Base-by-base conservation (phyloP, 2,888 invertebrate species). In the Ennomos quercinarius region DNA sequence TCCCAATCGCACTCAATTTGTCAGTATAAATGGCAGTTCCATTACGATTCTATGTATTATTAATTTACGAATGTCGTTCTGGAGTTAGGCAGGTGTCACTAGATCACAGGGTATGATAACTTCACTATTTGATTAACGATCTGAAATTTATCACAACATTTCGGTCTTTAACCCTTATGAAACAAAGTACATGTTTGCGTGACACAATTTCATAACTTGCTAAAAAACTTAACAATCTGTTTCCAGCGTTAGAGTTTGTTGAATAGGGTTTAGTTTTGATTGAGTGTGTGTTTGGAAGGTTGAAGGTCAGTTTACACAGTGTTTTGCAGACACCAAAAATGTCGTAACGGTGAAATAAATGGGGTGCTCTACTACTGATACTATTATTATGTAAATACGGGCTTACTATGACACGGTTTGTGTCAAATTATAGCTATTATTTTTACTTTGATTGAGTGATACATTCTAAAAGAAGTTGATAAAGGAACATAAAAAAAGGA, bases 61-160 rank as follows among this genome's bases (percentile, higher is more conserved):
- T 54, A 57, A 59, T 63, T 64, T 57, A 51, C 53, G 36, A 63
- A 52, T 44, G 57, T 59, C 52, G 44, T 63, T 57, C 57, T 55
- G 64, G 57, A 64, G 67, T 61, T 60, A 61, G 57, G 66, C 70
- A 66, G 67, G 67, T 70, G 68, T 68, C 66, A 65, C 63, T 42
- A 61, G 64, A 65, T 63, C 58, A 65, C 57, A 43, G 42, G 57
- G 46, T 50, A 51, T 51, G 63, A 66, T 66, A 64, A 57, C 59
- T 60, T 63, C 50, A 58, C 54, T 60, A 54, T 67, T 63, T 68
- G 67, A 70, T 66, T 64, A 63, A 67, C 66, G 68, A 68, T 67
- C 52, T 42, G 13, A 9, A 34, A 48, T 10, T 10, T 8, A 9
- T 12, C 8, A n/a, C 27, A 4, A 27, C 41, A 53, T 36, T 52